Evolutionary conservation across 2,113 vertebrate genomes (phyloP), one percentile per base, ranked within the genome.

Genomic region (Lepus timidus): DNA sequence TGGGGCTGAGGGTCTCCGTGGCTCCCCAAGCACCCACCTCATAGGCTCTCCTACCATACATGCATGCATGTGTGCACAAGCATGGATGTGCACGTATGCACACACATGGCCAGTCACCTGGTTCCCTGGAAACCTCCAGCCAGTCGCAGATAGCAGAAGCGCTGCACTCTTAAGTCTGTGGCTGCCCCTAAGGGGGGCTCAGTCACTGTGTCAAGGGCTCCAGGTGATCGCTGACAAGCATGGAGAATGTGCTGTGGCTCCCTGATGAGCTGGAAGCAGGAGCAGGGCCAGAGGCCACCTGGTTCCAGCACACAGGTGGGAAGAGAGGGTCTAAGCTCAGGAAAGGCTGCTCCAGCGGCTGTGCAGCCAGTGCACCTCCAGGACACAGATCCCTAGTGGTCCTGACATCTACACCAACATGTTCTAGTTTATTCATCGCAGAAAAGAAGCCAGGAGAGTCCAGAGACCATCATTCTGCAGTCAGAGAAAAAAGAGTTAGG

Each of bases 401-500:
- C 20, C 22, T 49, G 33, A 79, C 9, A 10, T 25, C 23, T 39
- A 80, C 39, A 79, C 17, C 31, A 51, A 61, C 0, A 27, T 65
- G 49, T 70, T 16, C 25, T 33, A 80, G 71, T 61, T 85, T 36
- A 49, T 80, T 83, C 36, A 83, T 88, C 58, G 65, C 22, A 23
- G 79, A 12, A n/a, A 67, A 71, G n/a, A 33, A 82, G 20, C 29
- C 62, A 82, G 20, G 64, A 58, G 1, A 23, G n/a, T 44, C 29
- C 51, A 74, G 87, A 86, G 58, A 36, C 64, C 67, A 76, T 83
- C 74, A 75, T 31, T 71, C 70, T 88, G 39, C 13, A 68, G 65
- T 33, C 39, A 81, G 78, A 71, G 74, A 76, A 82, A 58, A 88
- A 85, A 68, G 73, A 75, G 67, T n/a, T 75, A 83, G 89, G 70